Base-by-base conservation (phyloP, 1,140 invertebrate species). In the Cyclina sinensis region DNA sequence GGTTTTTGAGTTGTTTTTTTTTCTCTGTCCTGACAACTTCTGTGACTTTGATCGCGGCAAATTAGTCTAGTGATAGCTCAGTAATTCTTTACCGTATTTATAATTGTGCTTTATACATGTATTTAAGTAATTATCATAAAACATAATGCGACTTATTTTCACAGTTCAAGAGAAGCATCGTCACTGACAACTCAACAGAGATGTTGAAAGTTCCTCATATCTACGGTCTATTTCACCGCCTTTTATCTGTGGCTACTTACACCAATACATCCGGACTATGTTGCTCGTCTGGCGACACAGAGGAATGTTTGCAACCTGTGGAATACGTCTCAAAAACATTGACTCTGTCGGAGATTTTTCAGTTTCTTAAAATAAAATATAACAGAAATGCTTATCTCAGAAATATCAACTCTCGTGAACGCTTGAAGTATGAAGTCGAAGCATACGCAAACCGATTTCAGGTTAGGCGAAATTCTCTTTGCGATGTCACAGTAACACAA, bases 371-470 rank as follows among this genome's bases (percentile, higher is more conserved):
- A 27, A 4, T 21, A 27, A 62, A 62, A 27, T 62, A 62, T 24
- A 62, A 62, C 9, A 62, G 57, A 27, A 4, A n/a, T 27, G 57
- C 57, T 62, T 9, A 5, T 27, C 21, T 24, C 9, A 14, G 21
- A 62, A 27, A 62, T 14, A 14, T 0, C 4, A 62, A 27, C 24
- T n/a, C n/a, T n/a, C n/a, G n/a, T 3, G 24, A 62, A 62, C 57
- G 4, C n/a, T 14, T 62, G 14, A 27, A 9, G 14, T 74, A 43
- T 46, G 39, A 46, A 24, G 12, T 7, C 0, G 70, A 74, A 12
- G 14, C 70, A 5, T 74, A 48, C 48, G n/a, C 70, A 43, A 74
- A 74, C 21, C 16, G 70, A 48, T 74, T 46, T 74, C 30, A 5
- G 39, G 70, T 74, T 21, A 70, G 37, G 4, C 1, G 1, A 5